Evolutionary conservation across 2,888 invertebrate species (phyloP), one percentile per base, ranked within the genome.

Genomic region (Cryptops parisi): DNA sequence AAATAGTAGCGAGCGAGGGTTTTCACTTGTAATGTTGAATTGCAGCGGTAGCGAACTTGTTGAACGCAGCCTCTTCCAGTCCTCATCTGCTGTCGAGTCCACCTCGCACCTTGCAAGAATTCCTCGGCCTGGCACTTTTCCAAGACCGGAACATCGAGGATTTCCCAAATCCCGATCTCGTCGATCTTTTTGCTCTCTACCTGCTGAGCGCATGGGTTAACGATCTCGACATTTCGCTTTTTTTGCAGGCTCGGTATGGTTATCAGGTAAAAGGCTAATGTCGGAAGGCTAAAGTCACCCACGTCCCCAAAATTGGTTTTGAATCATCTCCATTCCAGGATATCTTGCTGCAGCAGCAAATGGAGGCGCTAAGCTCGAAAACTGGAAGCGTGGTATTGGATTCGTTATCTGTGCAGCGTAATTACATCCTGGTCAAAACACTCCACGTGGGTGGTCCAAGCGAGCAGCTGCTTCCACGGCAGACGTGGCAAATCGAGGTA

Each of bases 341-440:
- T 38, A n/a, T 15, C 2, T 21, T 51, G 23, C 26, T 51, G 3
- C n/a, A 41, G 3, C 9, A 17, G 15, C 51, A 51, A 44, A 19
- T 25, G 6, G 26, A 43, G 1, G 21, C n/a, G 25, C 41, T 15
- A 19, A 19, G 9, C 12, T 6, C 41, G 2, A 44, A 51, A 25
- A 51, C 26, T 25, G 27, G 21, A 6, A 19, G 4, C 19, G 26
- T 51, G 19, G 22, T 51, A n/a, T 9, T 24, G 15, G 43, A 44
- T 43, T 41, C 23, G 22, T 15, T 51, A 12, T 44, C 51, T n/a
- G 17, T 43, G 2, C 26, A 15, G 15, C 24, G 51, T 6, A 41
- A 51, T 21, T 43, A 51, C 17, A 17, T 51, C 17, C 26, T 51
- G 15, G 51, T 51, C 4, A 51, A 51, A 44, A 25, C 44, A n/a